These are phyloP conservation scores for Acrossocheilus fasciatus DNA, from an alignment of 2,797 vertebrate species.

Conservation along the genomic window DNA sequence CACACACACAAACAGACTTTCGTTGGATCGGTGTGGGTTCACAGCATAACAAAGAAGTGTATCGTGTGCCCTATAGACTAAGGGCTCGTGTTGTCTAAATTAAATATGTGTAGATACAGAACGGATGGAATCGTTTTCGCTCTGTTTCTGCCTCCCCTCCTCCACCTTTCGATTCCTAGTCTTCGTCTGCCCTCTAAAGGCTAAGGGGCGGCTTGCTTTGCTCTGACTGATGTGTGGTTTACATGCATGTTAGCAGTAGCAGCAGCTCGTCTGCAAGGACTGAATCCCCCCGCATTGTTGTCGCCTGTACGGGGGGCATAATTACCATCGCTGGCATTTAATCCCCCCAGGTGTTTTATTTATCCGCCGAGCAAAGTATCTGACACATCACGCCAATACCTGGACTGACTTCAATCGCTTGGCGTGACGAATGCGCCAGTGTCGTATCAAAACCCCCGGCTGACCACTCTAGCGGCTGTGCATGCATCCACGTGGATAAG, in stretches of 20 bases:
- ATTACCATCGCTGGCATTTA: conserved; percentile 79
- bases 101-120: conserved; percentile 67
- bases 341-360: conserved; percentile 83
- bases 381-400: conserved; percentile 81
- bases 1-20: not conserved
- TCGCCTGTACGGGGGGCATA: conserved; percentile 52
- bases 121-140: conserved; percentile 64
- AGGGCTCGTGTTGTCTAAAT: conserved; percentile 36
- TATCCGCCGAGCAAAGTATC: conserved; percentile 79
- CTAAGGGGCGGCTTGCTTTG: conserved; percentile 76
- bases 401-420: conserved; percentile 78
- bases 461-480: conserved; percentile 62
- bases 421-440: conserved; percentile 72
- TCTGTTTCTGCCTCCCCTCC: conserved; percentile 71
- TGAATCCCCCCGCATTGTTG: conserved; percentile 2
- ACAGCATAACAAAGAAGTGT: conserved; percentile 31
- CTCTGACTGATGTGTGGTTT: conserved; percentile 46
- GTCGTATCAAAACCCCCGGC: conserved; percentile 65
- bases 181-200: conserved; percentile 99
- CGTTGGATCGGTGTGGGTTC: not conserved
- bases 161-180: conserved; percentile 89
- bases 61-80: conserved; percentile 16
- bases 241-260: conserved; percentile 60
- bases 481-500: conserved; percentile 48
- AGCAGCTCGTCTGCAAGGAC: conserved; percentile 5